Percentiles rank a stretch among this genome's conserved stretches.
Evolutionary conservation across 2,797 vertebrate genomes (phyloP).

Genomic region (Semaprochilodus insignis): DNA sequence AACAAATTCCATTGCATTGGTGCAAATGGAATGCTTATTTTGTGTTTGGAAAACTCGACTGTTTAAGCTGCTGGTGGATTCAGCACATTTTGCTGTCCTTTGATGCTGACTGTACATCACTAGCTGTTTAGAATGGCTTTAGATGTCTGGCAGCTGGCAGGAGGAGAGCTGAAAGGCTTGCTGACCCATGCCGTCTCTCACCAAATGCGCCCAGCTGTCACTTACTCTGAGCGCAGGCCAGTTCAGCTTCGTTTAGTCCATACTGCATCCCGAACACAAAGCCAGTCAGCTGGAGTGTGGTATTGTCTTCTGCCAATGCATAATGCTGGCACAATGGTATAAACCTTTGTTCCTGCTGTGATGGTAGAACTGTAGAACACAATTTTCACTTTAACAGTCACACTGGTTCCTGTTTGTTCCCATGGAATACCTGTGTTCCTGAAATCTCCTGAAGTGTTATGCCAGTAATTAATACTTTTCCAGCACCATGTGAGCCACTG

Average conservation of each 20-base stretch:
- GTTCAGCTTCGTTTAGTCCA: slow-evolving; percentile 8
- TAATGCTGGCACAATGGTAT: neutral
- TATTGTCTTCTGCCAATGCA: neutral
- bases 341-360: neutral
- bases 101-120: slow-evolving; percentile 47
- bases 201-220: slow-evolving; percentile 65
- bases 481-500: too few species aligned
- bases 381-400: too few species aligned
- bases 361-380: neutral
- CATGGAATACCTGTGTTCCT: too few species aligned
- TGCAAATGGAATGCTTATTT: too few species aligned
- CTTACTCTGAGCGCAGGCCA: slow-evolving; percentile 65
- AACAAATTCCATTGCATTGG: neutral
- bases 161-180: slow-evolving; percentile 54
- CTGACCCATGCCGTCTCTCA: slow-evolving; percentile 63
- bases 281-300: neutral
- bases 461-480: too few species aligned
- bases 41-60: neutral
- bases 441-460: neutral
- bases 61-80: neutral
- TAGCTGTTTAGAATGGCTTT: slow-evolving; percentile 67
- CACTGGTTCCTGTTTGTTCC: too few species aligned
- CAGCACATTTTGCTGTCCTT: neutral
- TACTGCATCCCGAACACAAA: neutral
- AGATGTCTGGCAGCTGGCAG: slow-evolving; percentile 73